Conservation (phyloP, 2,797 vertebrate genomes). For the Heteromormyrus szaboi region DNA sequence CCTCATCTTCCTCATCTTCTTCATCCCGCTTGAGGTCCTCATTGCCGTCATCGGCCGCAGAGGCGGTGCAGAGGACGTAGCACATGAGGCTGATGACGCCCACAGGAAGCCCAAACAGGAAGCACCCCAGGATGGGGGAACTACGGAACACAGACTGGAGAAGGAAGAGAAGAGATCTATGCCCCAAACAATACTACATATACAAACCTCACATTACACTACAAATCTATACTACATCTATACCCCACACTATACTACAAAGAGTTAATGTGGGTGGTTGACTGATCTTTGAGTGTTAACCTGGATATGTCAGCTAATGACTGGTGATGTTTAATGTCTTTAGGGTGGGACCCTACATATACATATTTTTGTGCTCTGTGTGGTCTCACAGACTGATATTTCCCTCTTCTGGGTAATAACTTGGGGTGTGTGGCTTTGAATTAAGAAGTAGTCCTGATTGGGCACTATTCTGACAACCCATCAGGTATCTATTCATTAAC, state of each 20-base stretch:
- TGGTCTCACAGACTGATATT: neutral
- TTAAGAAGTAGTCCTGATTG: neutral
- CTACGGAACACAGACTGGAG: slow-evolving; percentile 90
- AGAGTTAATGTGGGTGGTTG: neutral
- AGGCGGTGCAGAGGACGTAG: slow-evolving; percentile 90
- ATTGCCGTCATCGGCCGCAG: slow-evolving; percentile 72
- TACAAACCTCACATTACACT: neutral
- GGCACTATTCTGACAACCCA: neutral
- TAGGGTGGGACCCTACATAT: neutral
- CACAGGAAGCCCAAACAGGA: slow-evolving; percentile 92
- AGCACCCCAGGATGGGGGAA: slow-evolving; percentile 91
- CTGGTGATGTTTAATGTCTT: neutral
- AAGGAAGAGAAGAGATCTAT: neutral
- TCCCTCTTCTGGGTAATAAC: neutral
- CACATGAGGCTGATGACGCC: slow-evolving; percentile 99
- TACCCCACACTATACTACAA: neutral
- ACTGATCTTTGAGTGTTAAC: neutral
- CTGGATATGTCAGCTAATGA: neutral
- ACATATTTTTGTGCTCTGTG: neutral
- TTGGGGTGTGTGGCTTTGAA: neutral
- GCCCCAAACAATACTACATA: neutral
- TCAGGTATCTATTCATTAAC: neutral
- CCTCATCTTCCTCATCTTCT: slow-evolving; percentile 52
- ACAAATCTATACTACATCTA: neutral
- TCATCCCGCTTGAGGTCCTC: slow-evolving; percentile 75